A percentile compares a stretch with the other conserved stretches of the same genome.
These are phyloP conservation scores for Lochmaea crataegi DNA, from an alignment of 2,888 invertebrate genomes.

Conservation along the genomic window DNA sequence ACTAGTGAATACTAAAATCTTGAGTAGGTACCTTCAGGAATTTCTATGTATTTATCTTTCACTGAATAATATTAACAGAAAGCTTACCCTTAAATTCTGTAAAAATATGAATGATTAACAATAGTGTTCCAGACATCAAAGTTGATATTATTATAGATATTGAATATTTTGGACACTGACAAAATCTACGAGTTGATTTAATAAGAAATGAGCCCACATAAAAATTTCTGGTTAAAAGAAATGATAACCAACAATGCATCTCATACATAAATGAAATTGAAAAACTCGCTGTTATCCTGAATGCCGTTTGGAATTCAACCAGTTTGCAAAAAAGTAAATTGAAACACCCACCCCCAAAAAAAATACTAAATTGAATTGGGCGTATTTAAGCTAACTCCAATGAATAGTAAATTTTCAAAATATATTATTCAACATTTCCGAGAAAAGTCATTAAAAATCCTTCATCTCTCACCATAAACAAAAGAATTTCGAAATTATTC, in stretches of 20 bases:
- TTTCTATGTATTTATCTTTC: no score
- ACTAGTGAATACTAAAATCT: no score
- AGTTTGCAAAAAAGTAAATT: not conserved
- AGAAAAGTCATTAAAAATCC: constrained; percentile 9
- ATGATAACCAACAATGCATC: not conserved
- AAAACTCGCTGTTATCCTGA: not conserved
- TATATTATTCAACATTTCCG: constrained; percentile 12
- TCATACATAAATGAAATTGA: not conserved
- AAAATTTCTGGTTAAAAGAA: not conserved
- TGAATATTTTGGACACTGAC: no score
- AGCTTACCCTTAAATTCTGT: no score
- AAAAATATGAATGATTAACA: no score
- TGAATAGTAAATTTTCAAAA: constrained; percentile 17
- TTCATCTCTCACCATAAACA: constrained; percentile 6
- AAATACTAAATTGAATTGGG: constrained; percentile 1
- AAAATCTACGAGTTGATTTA: no score
- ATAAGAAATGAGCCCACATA: not conserved
- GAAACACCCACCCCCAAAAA: not conserved
- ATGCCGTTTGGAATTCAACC: not conserved
- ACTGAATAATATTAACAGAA: no score
- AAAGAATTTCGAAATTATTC: constrained; percentile 21
- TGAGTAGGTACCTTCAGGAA: no score
- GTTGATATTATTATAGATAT: no score
- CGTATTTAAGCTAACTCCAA: constrained; percentile 4
- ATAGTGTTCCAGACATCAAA: no score